phyloP scores from a whole-genome alignment of 1,140 invertebrate species.

The Pemphigus obesinymphae region DNA sequence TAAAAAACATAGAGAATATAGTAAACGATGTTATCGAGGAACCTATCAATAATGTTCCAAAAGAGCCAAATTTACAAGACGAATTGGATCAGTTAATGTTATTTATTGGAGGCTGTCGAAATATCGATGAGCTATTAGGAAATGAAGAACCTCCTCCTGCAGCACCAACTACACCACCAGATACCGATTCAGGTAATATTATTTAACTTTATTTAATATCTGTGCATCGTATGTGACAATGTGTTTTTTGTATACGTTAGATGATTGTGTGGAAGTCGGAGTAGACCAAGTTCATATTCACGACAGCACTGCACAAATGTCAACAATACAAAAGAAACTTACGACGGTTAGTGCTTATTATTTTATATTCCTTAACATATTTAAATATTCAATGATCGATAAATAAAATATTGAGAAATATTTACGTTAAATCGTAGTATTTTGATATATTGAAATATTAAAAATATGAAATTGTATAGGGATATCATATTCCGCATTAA shows the following conservation, averaged over 20 bases:
- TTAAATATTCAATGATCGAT: no score
- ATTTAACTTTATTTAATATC: neutral
- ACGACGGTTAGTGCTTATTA: neutral
- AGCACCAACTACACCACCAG: constrained; percentile 37
- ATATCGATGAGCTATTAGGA: constrained; percentile 78
- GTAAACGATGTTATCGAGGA: neutral
- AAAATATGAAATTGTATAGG: no score
- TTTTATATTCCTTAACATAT: no score
- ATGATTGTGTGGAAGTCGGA: constrained; percentile 54
- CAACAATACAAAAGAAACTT: constrained; percentile 40
- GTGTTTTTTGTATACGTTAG: neutral
- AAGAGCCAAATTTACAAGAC: constrained; percentile 40
- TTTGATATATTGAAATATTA: no score
- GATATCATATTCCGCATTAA: no score
- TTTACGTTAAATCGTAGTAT: no score
- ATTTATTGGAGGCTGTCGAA: constrained; percentile 72
- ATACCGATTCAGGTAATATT: constrained; percentile 21
- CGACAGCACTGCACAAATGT: constrained; percentile 64
- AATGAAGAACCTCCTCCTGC: constrained; percentile 49
- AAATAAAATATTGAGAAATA: no score
- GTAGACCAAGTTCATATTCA: constrained; percentile 71
- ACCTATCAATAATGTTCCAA: neutral
- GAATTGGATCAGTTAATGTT: constrained; percentile 52
- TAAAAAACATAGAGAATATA: constrained; percentile 21
- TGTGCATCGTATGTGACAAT: no score